Conservation (phyloP, 2,797 vertebrate genomes). For the Clarias fuscus region DNA sequence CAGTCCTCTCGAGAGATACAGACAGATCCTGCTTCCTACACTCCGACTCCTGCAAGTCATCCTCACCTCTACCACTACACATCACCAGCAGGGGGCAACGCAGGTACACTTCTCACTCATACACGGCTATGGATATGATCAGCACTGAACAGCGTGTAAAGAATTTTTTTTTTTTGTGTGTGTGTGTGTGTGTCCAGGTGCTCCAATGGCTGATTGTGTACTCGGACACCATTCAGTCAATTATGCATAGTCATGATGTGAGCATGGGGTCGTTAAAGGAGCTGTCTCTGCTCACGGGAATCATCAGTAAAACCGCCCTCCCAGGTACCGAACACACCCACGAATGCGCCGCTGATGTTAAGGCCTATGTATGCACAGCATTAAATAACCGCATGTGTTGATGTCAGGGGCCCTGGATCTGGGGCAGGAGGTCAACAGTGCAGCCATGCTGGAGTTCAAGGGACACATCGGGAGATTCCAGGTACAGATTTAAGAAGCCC, state of each 20-base stretch:
- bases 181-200: constrained; percentile 72
- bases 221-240: constrained; percentile 91
- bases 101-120: constrained; percentile 73
- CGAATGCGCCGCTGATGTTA: neutral
- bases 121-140: constrained; percentile 4
- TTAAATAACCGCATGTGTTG: constrained; percentile 25
- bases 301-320: constrained; percentile 96
- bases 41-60: constrained; percentile 91
- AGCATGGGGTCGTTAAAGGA: constrained; percentile 88
- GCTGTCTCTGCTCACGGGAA: constrained; percentile 88
- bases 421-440: constrained; percentile 82
- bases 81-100: constrained; percentile 92
- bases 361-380: neutral
- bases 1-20: constrained; percentile 88
- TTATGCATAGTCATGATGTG: constrained; percentile 88
- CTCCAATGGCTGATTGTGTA: constrained; percentile 95
- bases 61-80: constrained; percentile 90
- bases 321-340: constrained; percentile 76
- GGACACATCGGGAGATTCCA: constrained; percentile 94
- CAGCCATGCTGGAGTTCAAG: constrained; percentile 87
- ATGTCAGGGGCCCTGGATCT: constrained; percentile 82
- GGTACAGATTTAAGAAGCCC: constrained; percentile 68
- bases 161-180: neutral
- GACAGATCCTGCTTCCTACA: constrained; percentile 91
- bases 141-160: neutral